Conservation (phyloP, 2,888 invertebrate species). For the Sabatieria punctata region DNA sequence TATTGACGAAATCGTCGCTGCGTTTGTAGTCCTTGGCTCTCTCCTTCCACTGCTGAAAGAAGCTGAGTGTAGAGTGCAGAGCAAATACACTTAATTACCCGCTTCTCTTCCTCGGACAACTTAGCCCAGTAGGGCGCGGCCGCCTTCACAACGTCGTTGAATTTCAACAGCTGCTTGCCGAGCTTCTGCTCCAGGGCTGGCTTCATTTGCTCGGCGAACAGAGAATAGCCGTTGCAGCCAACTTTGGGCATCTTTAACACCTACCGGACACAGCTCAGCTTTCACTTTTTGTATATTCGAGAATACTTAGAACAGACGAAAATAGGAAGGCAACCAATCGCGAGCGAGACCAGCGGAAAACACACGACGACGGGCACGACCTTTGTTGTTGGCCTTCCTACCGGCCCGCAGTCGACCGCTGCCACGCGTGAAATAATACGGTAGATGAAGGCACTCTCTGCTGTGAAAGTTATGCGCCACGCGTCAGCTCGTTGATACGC, state of each 20-base stretch:
- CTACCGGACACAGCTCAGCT: too few species aligned
- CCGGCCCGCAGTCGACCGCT: too few species aligned
- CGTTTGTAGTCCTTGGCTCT: neutral
- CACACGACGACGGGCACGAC: too few species aligned
- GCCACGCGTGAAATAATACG: too few species aligned
- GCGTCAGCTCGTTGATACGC: too few species aligned
- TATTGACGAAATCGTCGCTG: neutral
- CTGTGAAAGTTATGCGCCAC: too few species aligned
- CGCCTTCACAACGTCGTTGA: conserved; percentile 1
- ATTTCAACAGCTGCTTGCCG: neutral
- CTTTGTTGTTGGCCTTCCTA: too few species aligned
- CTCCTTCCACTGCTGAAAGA: conserved; percentile 3
- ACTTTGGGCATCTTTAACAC: conserved; percentile 1
- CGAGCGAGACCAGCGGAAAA: too few species aligned
- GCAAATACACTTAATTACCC: neutral
- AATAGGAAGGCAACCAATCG: too few species aligned
- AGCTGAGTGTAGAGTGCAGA: neutral
- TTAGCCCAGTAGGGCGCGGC: conserved; percentile 3
- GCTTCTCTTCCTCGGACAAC: conserved; percentile 1
- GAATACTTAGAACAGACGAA: too few species aligned
- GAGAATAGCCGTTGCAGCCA: conserved; percentile 2
- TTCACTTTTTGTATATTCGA: too few species aligned
- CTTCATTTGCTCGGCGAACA: conserved; percentile 5
- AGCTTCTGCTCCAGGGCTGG: neutral
- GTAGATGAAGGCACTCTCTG: too few species aligned